Conservation (phyloP, 2,888 invertebrate species). For the Synanthedon vespiformis region DNA sequence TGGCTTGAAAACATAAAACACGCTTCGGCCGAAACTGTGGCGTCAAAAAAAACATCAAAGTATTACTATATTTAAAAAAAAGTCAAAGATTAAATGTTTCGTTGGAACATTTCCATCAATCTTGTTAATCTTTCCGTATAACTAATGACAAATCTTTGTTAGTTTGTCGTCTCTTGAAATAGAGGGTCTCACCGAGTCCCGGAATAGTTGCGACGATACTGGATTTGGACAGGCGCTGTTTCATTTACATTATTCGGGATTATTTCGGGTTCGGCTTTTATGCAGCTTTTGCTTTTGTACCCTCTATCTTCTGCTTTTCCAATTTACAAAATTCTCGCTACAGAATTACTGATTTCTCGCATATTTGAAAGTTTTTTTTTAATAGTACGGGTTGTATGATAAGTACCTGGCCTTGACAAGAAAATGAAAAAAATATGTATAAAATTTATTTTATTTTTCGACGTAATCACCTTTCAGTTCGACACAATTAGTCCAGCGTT, state of each 20-base stretch:
- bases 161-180: slow-evolving; percentile 2
- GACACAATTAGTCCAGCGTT: too few species aligned
- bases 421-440: too few species aligned
- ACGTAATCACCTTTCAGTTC: too few species aligned
- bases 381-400: too few species aligned
- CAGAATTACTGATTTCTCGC: too few species aligned
- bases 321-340: neutral
- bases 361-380: too few species aligned
- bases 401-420: too few species aligned
- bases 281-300: neutral
- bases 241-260: slow-evolving; percentile 18
- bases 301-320: neutral
- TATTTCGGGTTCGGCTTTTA: slow-evolving; percentile 6
- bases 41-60: neutral
- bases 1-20: too few species aligned
- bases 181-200: slow-evolving; percentile 7
- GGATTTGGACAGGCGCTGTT: slow-evolving; percentile 13
- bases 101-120: slow-evolving; percentile 29
- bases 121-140: slow-evolving; percentile 24
- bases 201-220: slow-evolving; percentile 6
- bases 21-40: neutral
- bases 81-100: slow-evolving; percentile 32
- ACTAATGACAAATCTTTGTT: slow-evolving; percentile 16
- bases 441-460: too few species aligned
- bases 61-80: slow-evolving; percentile 8